Base-by-base conservation (phyloP, 1,140 invertebrate species). In the Phortica variegata region DNA sequence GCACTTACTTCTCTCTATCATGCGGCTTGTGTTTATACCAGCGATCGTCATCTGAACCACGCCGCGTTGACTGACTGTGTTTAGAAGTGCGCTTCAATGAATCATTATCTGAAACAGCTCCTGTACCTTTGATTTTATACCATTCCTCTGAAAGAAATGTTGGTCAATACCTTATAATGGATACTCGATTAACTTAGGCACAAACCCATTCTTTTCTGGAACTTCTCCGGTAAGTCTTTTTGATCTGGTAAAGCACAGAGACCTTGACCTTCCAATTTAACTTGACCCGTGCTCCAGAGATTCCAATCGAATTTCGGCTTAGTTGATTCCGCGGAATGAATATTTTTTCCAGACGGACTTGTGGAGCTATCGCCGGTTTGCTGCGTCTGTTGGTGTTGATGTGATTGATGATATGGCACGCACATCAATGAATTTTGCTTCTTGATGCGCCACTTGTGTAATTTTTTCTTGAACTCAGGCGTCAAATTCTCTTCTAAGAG, bases 371-470 rank as follows among this genome's bases (percentile, higher is more conserved):
- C 6, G 6, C 4, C n/a, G 33, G 9, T 16, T 9, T 18, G 18
- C 18, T 38, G 15, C 15, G 36, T 6, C 10, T 26, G 23, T 42
- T 77, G 63, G 52, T 71, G 60, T 38, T 68, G 29, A 34, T 50
- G 29, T 43, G 43, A 4, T 36, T n/a, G n/a, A n/a, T n/a, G n/a
- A 5, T 5, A 7, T 42, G 48, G 49, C 29, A 33, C 31, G 55
- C 47, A 16, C 59, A 54, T 12, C 43, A 46, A 12, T 13, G 65
- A 48, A 41, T 42, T 63, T 29, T 73, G 77, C 16, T 85, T 85
- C 60, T 88, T 89, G 58, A 86, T 84, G n/a, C 86, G 85, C 90
- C 89, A 93, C 65, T 93, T 90, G 53, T 87, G 83, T 1, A 93
- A 76, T 71, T 92, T 92, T 75, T 89, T 89, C 31, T 84, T 82